Base-by-base conservation (phyloP, 2,888 invertebrate species). In the Aleiodes testaceus region DNA sequence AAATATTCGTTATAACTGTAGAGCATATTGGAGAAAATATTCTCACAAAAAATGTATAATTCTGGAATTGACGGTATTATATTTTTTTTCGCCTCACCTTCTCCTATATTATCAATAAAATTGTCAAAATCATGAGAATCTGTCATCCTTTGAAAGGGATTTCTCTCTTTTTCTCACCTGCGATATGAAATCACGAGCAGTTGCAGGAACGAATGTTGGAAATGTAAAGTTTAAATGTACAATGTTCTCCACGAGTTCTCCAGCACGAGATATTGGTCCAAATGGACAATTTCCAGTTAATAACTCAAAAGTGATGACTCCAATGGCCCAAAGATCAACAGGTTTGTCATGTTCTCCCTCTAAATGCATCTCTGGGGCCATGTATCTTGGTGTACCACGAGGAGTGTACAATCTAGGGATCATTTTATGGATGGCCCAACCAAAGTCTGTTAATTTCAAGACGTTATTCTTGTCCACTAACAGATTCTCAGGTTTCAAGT, bases 141-240 rank as follows among this genome's bases (percentile, higher is more conserved):
- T 22, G n/a, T 4, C 4, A 12, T 12, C 9, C 7, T 50, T 2
- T 16, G 6, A 50, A 16, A 3, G 16, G 14, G n/a, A n/a, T n/a
- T 26, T 12, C 9, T 5, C 6, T 36, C 16, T 36, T 4, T 4
- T 59, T 5, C 14, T 59, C 18, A 59, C 59, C 59, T 59, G 30
- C 18, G 59, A 59, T 36, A 59, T 59, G 14, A 59, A 59, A 59
- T 59, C 18, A 59, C 59, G 59, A 36, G 59, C 42, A 59, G 12
- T 18, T 16, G 14, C 36, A 42, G 18, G 36, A 18, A 36, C 36
- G 9, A 53, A 26, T 26, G 2, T 7, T 9, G 59, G 59, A 5
- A 59, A 59, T 5, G 11, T 18, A 12, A 59, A 6, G 5, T 36
- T 20, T 2, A 16, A 26, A 36, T 42, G 36, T 5, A 42, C 16